Evolutionary conservation across 2,888 invertebrate genomes (phyloP).

Genomic region (Nomada goodeniana): DNA sequence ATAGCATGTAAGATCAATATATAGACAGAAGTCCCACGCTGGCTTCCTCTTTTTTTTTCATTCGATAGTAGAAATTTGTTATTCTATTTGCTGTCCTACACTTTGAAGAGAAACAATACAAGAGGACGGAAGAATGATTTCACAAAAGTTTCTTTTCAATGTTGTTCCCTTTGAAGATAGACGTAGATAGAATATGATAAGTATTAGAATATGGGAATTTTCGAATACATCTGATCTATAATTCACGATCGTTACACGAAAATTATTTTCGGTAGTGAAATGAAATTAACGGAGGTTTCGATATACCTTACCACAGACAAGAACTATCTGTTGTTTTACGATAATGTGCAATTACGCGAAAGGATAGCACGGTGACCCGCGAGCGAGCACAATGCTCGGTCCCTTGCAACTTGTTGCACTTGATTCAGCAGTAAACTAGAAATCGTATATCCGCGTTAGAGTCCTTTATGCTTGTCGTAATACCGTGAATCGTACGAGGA

Average conservation of each 20-base stretch:
- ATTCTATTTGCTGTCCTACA: slow-evolving; percentile 36
- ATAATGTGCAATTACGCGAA: slow-evolving; percentile 35
- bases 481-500: slow-evolving; percentile 27
- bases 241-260: neutral
- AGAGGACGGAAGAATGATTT: neutral
- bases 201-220: too few species aligned
- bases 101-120: slow-evolving; percentile 20
- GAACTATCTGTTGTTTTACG: slow-evolving; percentile 26
- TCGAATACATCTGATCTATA: too few species aligned
- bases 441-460: slow-evolving; percentile 48
- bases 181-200: neutral
- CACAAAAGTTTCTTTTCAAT: too few species aligned
- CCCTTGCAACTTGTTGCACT: slow-evolving; percentile 70
- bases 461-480: slow-evolving; percentile 47
- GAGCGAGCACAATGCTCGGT: slow-evolving; percentile 40
- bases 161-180: neutral
- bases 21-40: slow-evolving; percentile 61
- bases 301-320: neutral
- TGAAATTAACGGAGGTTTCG: neutral
- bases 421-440: slow-evolving; percentile 52
- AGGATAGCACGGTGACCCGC: slow-evolving; percentile 26
- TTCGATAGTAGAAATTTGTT: slow-evolving; percentile 52
- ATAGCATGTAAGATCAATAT: slow-evolving; percentile 69
- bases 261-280: neutral
- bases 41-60: slow-evolving; percentile 45